Conservation (phyloP, 2,113 vertebrate genomes). For the Strigops habroptila region DNA sequence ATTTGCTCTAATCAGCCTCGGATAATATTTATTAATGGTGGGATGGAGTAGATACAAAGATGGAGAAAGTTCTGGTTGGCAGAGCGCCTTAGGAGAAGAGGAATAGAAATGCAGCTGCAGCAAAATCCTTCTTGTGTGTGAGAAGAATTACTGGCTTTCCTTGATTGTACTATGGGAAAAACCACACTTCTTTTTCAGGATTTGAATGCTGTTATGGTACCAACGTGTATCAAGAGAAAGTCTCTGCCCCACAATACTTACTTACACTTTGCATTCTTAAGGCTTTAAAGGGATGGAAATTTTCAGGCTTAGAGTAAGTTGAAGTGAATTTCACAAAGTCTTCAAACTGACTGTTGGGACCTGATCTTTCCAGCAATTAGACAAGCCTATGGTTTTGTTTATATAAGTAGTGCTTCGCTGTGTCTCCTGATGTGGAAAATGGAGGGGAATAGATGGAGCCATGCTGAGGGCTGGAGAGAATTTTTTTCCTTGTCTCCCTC, state of each 20-base stretch:
- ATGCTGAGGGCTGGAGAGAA: background rate
- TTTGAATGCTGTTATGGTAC: background rate
- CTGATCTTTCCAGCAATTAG: background rate
- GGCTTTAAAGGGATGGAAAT: background rate
- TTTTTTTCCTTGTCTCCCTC: constrained; percentile 13
- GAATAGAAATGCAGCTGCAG: constrained; percentile 53
- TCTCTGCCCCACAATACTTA: background rate
- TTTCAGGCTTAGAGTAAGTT: background rate
- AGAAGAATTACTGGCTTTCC: constrained; percentile 2
- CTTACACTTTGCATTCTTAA: background rate
- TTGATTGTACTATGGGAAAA: background rate
- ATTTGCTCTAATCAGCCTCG: constrained; percentile 29
- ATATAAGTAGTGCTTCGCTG: background rate
- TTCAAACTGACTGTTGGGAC: background rate
- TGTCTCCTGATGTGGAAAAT: background rate
- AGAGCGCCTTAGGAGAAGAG: constrained; percentile 33
- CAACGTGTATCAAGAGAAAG: rapidly evolving
- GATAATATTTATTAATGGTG: constrained; percentile 49
- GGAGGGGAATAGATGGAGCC: constrained; percentile 11
- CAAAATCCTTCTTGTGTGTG: background rate
- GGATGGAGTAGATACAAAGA: constrained; percentile 49
- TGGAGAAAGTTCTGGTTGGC: constrained; percentile 54
- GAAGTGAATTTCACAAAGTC: background rate
- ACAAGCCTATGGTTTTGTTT: constrained; percentile 23
- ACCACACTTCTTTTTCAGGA: background rate